These are phyloP conservation scores for Hippocampus barbouri DNA, from an alignment of 2,113 vertebrate species.

Conservation along the genomic window DNA sequence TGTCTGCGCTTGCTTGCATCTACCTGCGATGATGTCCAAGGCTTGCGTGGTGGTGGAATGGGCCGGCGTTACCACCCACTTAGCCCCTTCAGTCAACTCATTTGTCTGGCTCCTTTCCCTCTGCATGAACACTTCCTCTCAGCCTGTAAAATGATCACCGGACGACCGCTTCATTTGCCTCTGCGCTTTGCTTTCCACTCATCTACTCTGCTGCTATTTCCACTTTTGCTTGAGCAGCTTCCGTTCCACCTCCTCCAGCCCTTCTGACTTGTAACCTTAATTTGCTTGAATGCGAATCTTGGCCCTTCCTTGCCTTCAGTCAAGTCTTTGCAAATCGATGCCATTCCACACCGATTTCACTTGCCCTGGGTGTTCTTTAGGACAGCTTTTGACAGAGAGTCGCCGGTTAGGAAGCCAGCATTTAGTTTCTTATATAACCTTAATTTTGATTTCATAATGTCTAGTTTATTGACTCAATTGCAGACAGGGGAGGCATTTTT, in stretches of 20 bases:
- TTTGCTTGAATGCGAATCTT: conserved; percentile 3
- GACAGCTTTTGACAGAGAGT: no score
- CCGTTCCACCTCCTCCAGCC: conserved; percentile 11
- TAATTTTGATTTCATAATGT: no score
- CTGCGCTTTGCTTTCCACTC: conserved; percentile 46
- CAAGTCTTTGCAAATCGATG: conserved; percentile 41
- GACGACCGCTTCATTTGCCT: conserved; percentile 69
- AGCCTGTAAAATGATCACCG: conserved; percentile 81
- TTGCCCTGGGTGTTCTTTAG: conserved; percentile 20
- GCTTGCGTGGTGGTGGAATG: conserved; percentile 26
- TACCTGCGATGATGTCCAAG: conserved; percentile 45
- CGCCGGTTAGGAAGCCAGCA: background rate
- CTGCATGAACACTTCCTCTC: conserved; percentile 68
- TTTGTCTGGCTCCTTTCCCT: conserved; percentile 83
- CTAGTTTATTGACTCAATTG: no score
- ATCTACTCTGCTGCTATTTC: conserved; percentile 33
- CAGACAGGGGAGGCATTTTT: no score
- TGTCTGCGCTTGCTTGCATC: conserved; percentile 11
- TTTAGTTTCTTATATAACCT: background rate
- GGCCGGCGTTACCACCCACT: conserved; percentile 60
- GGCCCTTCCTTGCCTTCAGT: background rate
- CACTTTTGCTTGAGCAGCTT: conserved; percentile 35
- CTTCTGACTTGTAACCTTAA: conserved; percentile 26
- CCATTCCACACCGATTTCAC: conserved; percentile 36
- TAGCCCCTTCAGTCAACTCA: conserved; percentile 73